A percentile compares a stretch with the other conserved stretches of the same genome.
These are phyloP conservation scores for Dromas ardeola DNA, from an alignment of 2,113 vertebrate species.

Conservation along the genomic window DNA sequence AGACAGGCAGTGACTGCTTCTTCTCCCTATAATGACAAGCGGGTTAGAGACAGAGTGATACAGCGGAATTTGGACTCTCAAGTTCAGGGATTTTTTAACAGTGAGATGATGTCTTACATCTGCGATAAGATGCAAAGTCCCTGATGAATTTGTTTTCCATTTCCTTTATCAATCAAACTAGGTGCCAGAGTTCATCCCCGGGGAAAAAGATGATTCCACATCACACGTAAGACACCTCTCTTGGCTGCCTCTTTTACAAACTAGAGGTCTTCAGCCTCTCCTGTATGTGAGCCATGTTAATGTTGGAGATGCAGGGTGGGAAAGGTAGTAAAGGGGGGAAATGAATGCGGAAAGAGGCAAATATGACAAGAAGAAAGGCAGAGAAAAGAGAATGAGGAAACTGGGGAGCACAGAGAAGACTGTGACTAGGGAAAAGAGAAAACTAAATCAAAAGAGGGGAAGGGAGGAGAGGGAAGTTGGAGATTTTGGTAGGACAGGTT, in stretches of 20 bases:
- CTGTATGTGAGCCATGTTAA: background rate
- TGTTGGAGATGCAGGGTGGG: background rate
- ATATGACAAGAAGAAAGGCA: background rate
- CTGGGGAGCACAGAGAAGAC: background rate
- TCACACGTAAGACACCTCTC: background rate
- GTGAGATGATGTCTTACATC: background rate
- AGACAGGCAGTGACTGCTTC: background rate
- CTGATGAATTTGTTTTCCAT: background rate
- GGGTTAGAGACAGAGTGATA: background rate
- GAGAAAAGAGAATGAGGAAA: background rate
- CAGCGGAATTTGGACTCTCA: background rate
- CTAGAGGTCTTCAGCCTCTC: background rate
- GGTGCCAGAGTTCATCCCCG: background rate
- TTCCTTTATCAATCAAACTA: background rate
- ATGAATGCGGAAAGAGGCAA: background rate
- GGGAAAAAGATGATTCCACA: accelerated
- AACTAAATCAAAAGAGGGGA: background rate
- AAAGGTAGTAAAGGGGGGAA: background rate
- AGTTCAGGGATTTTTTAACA: background rate
- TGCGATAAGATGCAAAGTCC: background rate
- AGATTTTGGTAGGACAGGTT: background rate
- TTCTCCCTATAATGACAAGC: background rate
- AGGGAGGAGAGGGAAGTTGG: background rate
- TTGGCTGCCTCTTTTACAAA: background rate
- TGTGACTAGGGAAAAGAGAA: background rate